phyloP scores from a whole-genome alignment of 2,113 vertebrate genomes.

The Zapus hudsonius region DNA sequence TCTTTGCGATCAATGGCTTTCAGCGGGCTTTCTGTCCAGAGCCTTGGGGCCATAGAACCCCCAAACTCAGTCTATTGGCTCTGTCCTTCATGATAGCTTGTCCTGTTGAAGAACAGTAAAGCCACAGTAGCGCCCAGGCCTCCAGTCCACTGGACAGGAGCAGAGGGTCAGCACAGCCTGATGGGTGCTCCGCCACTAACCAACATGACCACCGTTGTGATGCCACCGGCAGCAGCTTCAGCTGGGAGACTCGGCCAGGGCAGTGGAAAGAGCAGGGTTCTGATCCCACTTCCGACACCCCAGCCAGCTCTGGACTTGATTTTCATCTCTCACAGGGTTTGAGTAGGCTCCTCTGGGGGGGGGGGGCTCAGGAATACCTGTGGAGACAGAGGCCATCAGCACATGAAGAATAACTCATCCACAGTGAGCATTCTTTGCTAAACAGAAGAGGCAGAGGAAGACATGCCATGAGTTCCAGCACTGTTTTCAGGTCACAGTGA shows the following conservation, averaged over 20 bases:
- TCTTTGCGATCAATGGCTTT: neutral
- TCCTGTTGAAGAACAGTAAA: neutral
- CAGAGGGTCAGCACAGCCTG: neutral
- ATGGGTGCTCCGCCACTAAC: neutral
- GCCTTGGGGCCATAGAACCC: neutral
- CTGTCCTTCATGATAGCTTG: neutral
- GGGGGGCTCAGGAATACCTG: neutral
- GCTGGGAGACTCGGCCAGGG: neutral
- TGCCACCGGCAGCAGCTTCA: neutral
- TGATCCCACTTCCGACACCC: neutral
- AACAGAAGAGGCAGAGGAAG: neutral
- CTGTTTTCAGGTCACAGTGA: neutral
- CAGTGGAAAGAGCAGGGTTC: neutral
- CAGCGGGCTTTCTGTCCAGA: neutral
- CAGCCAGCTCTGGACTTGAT: neutral
- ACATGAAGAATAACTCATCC: neutral
- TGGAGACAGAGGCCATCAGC: neutral
- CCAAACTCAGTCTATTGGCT: neutral
- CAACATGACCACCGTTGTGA: fast-evolving
- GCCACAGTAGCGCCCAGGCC: neutral
- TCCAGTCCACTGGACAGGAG: neutral
- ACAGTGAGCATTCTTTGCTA: neutral
- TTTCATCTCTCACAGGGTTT: neutral
- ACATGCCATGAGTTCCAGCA: neutral
- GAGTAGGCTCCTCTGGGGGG: neutral